A percentile compares a stretch with the other conserved stretches of the same genome.
Evolutionary conservation across 2,888 invertebrate genomes (phyloP).

Genomic region (Himalopsyche japonica): DNA sequence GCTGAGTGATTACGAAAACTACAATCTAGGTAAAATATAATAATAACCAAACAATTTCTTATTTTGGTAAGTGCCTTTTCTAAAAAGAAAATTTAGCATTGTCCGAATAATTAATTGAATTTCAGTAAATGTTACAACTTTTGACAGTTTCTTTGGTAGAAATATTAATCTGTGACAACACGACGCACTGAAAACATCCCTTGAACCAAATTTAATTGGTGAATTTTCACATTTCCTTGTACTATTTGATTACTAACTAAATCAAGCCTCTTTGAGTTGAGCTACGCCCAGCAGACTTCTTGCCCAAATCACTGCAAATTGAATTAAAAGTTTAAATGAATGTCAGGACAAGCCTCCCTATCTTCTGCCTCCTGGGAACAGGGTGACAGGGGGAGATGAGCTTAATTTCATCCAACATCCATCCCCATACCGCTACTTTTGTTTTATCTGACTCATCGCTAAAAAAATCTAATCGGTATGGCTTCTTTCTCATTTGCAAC

Average conservation of each 20-base stretch:
- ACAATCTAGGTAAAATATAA: no score
- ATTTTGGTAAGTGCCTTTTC: neutral
- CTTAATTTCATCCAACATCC: slow-evolving; percentile 20
- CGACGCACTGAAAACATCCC: neutral
- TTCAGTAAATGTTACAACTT: neutral
- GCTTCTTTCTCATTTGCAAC: neutral
- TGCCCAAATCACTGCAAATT: slow-evolving; percentile 38
- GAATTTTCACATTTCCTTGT: slow-evolving; percentile 18
- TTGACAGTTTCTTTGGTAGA: neutral
- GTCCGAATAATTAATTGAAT: neutral
- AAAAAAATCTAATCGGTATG: slow-evolving; percentile 1
- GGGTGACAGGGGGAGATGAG: slow-evolving; percentile 24
- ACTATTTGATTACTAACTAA: slow-evolving; percentile 33
- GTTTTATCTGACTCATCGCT: neutral
- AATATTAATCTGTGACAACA: neutral
- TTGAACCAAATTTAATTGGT: slow-evolving; percentile 9
- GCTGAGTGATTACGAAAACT: no score
- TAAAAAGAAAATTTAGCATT: neutral
- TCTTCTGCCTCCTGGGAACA: slow-evolving; percentile 5
- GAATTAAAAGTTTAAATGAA: slow-evolving; percentile 40
- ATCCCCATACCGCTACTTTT: neutral
- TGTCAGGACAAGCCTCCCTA: slow-evolving; percentile 29
- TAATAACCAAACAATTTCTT: no score
- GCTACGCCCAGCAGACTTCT: slow-evolving; percentile 28
- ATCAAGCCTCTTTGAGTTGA: slow-evolving; percentile 24